phyloP scores from a whole-genome alignment of 2,113 vertebrate genomes.

The Monopterus albus region DNA sequence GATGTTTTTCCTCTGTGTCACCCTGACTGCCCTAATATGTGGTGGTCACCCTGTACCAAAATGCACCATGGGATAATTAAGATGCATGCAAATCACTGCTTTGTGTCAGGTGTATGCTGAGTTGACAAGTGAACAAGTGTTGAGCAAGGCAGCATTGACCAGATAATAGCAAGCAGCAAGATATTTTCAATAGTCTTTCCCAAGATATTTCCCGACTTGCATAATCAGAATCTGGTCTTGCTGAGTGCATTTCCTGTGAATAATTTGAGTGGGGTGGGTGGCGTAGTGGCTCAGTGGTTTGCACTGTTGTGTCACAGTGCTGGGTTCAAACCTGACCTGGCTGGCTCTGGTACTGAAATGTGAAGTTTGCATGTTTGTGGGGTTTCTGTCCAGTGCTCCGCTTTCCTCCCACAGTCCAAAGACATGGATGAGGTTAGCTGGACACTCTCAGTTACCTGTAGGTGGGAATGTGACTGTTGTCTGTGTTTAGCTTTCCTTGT shows the following conservation, averaged over 20 bases:
- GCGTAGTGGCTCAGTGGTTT: constrained; percentile 6
- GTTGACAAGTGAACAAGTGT: too few species aligned
- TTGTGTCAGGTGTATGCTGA: background rate
- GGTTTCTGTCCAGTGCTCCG: background rate
- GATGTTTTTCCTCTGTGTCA: background rate
- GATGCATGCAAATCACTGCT: background rate
- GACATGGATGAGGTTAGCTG: background rate
- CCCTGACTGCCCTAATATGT: too few species aligned
- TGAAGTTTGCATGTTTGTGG: background rate
- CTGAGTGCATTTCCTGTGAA: constrained; percentile 53
- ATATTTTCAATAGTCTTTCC: background rate
- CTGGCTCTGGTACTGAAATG: background rate
- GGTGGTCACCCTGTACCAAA: background rate
- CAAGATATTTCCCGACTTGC: constrained; percentile 5
- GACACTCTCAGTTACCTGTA: background rate
- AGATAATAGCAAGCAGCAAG: background rate
- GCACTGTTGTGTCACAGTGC: background rate
- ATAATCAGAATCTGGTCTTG: constrained; percentile 30
- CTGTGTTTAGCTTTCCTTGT: too few species aligned
- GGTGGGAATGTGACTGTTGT: background rate
- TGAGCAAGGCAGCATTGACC: background rate
- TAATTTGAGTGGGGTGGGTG: constrained; percentile 30
- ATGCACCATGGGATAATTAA: background rate
- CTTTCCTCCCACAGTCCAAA: background rate
- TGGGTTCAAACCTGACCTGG: constrained; percentile 1